Conservation (phyloP, 2,797 vertebrate genomes). For the Diplodus sargus region DNA sequence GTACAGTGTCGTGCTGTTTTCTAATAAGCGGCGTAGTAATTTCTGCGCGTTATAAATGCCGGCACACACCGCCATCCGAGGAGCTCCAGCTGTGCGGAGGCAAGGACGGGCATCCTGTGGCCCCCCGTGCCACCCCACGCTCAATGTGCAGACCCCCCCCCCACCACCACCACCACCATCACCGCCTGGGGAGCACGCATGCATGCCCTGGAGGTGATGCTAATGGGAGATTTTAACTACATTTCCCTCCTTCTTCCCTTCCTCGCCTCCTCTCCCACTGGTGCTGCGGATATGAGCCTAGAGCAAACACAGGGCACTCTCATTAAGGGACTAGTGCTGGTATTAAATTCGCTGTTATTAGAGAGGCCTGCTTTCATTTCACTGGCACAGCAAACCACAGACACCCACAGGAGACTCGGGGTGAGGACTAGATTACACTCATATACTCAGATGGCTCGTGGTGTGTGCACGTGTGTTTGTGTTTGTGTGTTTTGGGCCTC, state of each 20-base stretch:
- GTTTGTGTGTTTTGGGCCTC: conserved; percentile 56
- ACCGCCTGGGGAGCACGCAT: conserved; percentile 53
- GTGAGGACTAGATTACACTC: conserved; percentile 76
- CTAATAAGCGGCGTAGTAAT: conserved; percentile 75
- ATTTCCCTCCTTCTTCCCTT: conserved; percentile 70
- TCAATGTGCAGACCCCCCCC: conserved; percentile 30
- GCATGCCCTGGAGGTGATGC: conserved; percentile 75
- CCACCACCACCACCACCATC: conserved; percentile 29
- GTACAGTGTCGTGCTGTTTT: conserved; percentile 72
- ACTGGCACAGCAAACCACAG: conserved; percentile 83
- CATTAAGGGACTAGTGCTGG: conserved; percentile 83
- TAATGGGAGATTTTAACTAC: conserved; percentile 84
- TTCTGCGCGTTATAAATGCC: conserved; percentile 75
- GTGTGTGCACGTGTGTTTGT: conserved; percentile 43
- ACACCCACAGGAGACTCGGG: conserved; percentile 78
- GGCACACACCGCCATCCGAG: conserved; percentile 21
- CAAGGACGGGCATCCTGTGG: conserved; percentile 51
- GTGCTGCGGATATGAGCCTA: conserved; percentile 80
- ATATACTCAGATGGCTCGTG: conserved; percentile 38
- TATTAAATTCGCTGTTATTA: conserved; percentile 84
- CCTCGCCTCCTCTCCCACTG: conserved; percentile 70
- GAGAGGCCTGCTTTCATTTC: conserved; percentile 85
- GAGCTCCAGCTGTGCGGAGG: conserved; percentile 70
- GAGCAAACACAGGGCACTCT: conserved; percentile 82
- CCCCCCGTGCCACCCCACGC: conserved; percentile 40